Conservation (phyloP, 2,113 vertebrate species). For the Megatriorchis doriae region DNA sequence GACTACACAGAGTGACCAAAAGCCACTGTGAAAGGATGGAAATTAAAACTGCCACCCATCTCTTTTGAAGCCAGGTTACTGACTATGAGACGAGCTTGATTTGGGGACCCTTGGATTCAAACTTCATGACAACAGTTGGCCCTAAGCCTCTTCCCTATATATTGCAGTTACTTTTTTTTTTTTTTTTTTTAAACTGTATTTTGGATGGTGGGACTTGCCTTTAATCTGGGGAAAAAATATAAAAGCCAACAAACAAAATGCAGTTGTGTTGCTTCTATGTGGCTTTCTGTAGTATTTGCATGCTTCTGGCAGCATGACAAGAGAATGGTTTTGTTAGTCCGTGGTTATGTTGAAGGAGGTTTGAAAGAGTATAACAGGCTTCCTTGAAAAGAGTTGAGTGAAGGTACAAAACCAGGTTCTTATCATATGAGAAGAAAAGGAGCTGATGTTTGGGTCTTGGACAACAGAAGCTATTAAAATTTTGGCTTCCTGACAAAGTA, state of each 20-base stretch:
- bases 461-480: slow-evolving; percentile 1
- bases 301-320: not conserved
- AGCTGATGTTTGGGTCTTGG: not conserved
- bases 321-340: not conserved
- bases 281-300: not conserved
- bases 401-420: not conserved
- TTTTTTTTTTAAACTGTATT: not conserved
- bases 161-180: not conserved
- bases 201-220: not conserved
- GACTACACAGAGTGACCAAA: not conserved
- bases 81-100: not conserved
- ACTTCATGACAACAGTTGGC: not conserved
- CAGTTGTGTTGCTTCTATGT: not conserved
- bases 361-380: not conserved
- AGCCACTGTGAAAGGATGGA: not conserved
- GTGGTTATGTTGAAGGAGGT: not conserved
- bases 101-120: not conserved
- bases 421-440: not conserved
- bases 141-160: not conserved
- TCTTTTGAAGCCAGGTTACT: not conserved
- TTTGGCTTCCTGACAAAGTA: slow-evolving; percentile 5
- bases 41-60: not conserved
- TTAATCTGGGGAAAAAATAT: not conserved
- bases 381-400: not conserved
- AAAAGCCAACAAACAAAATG: not conserved